Evolutionary conservation across 2,797 vertebrate species (phyloP), one percentile per base, ranked within the genome.

Genomic region (Xenops minutus): DNA sequence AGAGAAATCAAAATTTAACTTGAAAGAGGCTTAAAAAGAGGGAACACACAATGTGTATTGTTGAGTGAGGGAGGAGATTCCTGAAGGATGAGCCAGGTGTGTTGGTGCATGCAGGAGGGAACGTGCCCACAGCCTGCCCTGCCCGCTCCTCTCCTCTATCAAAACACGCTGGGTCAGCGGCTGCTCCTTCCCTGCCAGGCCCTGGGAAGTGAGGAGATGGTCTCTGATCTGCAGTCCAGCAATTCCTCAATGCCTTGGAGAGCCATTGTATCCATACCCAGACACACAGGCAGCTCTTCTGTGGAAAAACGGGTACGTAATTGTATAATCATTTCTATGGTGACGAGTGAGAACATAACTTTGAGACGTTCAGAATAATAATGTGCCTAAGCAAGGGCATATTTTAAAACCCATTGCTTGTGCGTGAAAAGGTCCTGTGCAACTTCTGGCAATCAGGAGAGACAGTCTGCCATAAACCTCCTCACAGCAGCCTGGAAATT

Each of bases 261-360:
- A 78, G 86, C 79, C 79, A 22, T 22, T 46, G n/a, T 69, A 66
- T 82, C 94, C 54, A 4, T 76, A 69, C 48, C 64, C 79, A 92
- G 92, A 54, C 76, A 82, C 5, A 29, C 82, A 96, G 89, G 61
- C 84, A 94, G 87, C 64, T 89, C 94, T 89, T 54, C 82, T 72
- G 84, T 52, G 93, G 84, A 94, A 62, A 58, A 91, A 92, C 9
- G 41, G 91, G 46, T 77, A 81, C 75, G 63, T 90, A 93, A 85
- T 81, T 95, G 94, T 94, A 71, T 94, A 95, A 97, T 79, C 61
- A 96, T 97, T 97, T 98, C 95, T 96, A 95, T 96, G 91, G 92
- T 14, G 71, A 97, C 95, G 68, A 83, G 75, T 66, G 76, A 95
- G 95, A 96, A 85, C 46, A 63, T 86, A 94, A 95, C 90, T 96